These are phyloP conservation scores for Loris lydekkerianus DNA, from an alignment of 2,797 vertebrate genomes.

Conservation along the genomic window DNA sequence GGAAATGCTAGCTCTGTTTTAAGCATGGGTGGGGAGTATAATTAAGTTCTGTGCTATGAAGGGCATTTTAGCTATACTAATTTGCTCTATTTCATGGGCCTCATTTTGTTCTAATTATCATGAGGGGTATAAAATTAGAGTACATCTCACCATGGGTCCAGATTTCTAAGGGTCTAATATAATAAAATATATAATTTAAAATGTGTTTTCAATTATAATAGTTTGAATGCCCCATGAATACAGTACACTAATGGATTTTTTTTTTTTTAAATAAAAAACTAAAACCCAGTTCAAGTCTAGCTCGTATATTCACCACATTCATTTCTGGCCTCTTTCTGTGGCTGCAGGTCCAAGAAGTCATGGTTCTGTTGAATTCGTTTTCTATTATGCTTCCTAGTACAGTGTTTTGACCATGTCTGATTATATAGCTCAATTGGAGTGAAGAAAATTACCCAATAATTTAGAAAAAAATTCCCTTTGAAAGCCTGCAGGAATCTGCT, in stretches of 20 bases:
- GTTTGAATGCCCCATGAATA: not conserved
- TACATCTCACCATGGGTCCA: not conserved
- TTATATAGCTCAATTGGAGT: conserved; percentile 82
- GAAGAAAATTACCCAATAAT: conserved; percentile 86
- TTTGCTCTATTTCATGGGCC: not conserved
- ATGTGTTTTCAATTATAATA: conserved; percentile 32
- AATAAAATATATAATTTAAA: conserved; percentile 48
- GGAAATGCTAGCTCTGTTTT: not conserved
- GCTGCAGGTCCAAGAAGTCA: conserved; percentile 49
- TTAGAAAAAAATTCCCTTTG: conserved; percentile 84
- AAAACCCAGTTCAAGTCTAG: conserved; percentile 25
- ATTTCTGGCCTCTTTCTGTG: conserved; percentile 67
- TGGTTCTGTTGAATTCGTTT: conserved; percentile 80
- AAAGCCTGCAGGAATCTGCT: conserved; percentile 80
- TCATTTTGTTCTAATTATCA: conserved; percentile 24
- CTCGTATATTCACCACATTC: conserved; percentile 71
- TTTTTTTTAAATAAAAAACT: not conserved
- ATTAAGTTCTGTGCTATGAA: not conserved
- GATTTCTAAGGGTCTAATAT: not conserved
- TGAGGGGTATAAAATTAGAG: not conserved
- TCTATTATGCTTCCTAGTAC: conserved; percentile 79
- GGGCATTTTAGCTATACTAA: not conserved
- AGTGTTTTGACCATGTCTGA: conserved; percentile 84
- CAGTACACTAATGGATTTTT: not conserved
- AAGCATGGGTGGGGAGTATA: not conserved